Conservation (phyloP, 2,797 vertebrate species). For the Acanthis flammea region DNA sequence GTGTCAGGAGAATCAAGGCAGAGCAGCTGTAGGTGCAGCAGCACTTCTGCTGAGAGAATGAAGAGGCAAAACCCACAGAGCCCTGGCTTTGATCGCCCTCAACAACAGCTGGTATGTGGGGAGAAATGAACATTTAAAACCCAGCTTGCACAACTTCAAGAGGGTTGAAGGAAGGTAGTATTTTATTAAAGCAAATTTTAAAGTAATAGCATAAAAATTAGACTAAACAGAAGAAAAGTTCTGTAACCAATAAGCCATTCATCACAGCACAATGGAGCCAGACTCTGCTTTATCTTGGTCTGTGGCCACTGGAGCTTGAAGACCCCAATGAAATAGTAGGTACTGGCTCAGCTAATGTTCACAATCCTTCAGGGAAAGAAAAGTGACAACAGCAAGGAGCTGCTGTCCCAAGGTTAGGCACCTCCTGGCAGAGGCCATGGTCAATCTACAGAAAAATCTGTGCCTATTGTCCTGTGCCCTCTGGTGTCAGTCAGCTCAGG, state of each 20-base stretch:
- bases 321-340: neutral
- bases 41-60: neutral
- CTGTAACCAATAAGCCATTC: neutral
- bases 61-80: neutral
- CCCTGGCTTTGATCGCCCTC: neutral
- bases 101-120: neutral
- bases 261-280: neutral
- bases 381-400: neutral
- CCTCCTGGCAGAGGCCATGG: neutral
- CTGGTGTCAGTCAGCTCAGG: neutral
- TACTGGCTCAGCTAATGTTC: neutral
- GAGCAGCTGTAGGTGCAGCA: neutral
- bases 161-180: neutral
- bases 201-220: neutral
- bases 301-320: neutral
- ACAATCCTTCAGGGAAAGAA: neutral
- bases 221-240: neutral
- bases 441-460: neutral
- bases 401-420: neutral
- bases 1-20: neutral
- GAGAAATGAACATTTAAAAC: neutral
- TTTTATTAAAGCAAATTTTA: conserved; percentile 38
- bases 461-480: neutral
- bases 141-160: neutral
- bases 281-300: neutral